Percentiles rank a stretch among this genome's conserved stretches.
Conservation (phyloP, 2,113 vertebrate species). For the Abramis brama region DNA sequence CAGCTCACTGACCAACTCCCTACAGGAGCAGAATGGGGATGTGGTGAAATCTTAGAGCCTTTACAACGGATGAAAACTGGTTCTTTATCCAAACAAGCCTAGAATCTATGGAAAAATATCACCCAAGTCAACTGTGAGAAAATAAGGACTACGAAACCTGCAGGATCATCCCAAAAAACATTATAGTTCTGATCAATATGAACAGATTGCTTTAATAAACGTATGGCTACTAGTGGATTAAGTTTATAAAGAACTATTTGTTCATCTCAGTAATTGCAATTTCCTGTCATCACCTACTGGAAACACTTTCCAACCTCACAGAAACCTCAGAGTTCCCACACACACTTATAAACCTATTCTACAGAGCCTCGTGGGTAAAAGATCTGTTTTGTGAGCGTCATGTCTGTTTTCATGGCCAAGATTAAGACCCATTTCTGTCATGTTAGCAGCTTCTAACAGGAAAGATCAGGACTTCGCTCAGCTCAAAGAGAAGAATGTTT, state of each 20-base stretch:
- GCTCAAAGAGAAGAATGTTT: slow-evolving; percentile 30
- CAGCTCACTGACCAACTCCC: slow-evolving; percentile 13
- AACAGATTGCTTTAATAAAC: neutral
- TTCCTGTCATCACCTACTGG: slow-evolving; percentile 6
- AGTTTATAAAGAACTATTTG: neutral
- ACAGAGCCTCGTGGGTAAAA: slow-evolving; percentile 10
- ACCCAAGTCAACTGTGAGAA: neutral
- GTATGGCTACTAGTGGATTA: neutral
- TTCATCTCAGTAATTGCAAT: neutral
- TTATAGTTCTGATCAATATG: neutral
- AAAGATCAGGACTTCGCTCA: neutral
- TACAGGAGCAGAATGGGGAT: neutral
- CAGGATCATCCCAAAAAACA: neutral
- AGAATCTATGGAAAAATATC: neutral
- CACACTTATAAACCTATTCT: slow-evolving; percentile 11
- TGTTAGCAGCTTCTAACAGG: neutral
- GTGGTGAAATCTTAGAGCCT: neutral
- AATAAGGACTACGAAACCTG: neutral
- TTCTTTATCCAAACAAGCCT: slow-evolving; percentile 20
- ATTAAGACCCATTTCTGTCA: slow-evolving; percentile 36
- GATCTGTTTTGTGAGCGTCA: neutral
- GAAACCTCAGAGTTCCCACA: slow-evolving; percentile 14
- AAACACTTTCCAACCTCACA: slow-evolving; percentile 21
- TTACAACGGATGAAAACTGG: neutral
- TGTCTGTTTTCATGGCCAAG: slow-evolving; percentile 14